Base-by-base conservation (phyloP, 1,140 invertebrate species). In the Arion vulgaris region DNA sequence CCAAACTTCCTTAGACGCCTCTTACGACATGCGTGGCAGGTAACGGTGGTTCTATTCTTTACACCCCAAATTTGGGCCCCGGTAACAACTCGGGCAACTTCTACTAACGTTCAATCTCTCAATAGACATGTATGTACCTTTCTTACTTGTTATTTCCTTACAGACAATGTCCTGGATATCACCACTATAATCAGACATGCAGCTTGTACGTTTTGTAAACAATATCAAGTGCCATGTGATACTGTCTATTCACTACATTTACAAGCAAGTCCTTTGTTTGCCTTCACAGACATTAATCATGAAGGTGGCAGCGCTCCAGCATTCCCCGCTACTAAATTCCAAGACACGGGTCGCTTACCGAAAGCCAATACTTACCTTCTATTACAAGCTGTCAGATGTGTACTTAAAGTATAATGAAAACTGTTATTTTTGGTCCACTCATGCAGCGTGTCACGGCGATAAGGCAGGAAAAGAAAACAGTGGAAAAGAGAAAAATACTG, bases 281-380 rank as follows among this genome's bases (percentile, higher is more conserved):
- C 62, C 19, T 1, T 4, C 71, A 5, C 23, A 11, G 71, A 34
- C 38, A 49, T 39, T 73, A 49, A 73, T 73, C 38, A 39, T 41
- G 5, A 73, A 41, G 38, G 71, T 73, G 71, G 71, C 71, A 41
- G 23, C 1, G 34, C 19, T 28, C 71, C 5, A 39, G 38, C 17
- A 26, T 15, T 73, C 38, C 28, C 71, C 13, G 71, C 1, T 7
- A 39, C 11, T 11, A 49, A 49, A 39, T 9, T 39, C 19, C 38
- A 13, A 13, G 23, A 41, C 13, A 4, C 38, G n/a, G n/a, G 7
- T 73, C 1, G 41, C 51, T n/a, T 77, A 66, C 62, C 32, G 62
- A 66, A 66, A 66, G 62, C n/a, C 28, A 66, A 32, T 66, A 66
- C 62, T 28, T 34, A 66, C 62, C n/a, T 66, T 66, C 28, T 66